Conservation (phyloP, 1,140 invertebrate genomes). For the Caenorhabditis brenneri region DNA sequence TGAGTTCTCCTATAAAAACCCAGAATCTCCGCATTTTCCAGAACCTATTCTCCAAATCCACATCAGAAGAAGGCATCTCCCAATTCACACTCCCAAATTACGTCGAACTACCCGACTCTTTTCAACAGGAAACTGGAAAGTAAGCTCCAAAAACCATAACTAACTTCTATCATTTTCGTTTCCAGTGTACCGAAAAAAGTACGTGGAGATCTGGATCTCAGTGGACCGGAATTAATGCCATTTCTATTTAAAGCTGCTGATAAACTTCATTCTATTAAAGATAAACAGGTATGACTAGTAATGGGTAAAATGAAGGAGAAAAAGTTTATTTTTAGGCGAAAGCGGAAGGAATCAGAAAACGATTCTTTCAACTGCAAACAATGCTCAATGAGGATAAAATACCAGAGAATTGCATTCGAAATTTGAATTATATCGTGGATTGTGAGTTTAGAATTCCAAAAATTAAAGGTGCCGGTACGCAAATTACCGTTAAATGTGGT, state of each 20-base stretch:
- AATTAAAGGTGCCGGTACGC: too few species aligned
- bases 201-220: not conserved
- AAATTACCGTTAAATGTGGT: too few species aligned
- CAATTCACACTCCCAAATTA: conserved; percentile 26
- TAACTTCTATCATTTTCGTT: not conserved
- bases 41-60: not conserved
- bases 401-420: not conserved
- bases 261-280: not conserved
- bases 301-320: not conserved
- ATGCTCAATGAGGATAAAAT: not conserved
- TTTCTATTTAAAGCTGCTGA: conserved; percentile 28
- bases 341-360: not conserved
- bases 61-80: not conserved
- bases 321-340: not conserved
- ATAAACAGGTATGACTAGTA: not conserved
- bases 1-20: too few species aligned
- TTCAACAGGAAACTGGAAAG: not conserved
- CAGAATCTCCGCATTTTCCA: not conserved
- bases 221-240: not conserved
- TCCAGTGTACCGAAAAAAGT: not conserved
- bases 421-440: conserved; percentile 18
- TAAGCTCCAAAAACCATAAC: too few species aligned
- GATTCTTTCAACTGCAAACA: not conserved
- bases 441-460: not conserved
- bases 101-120: not conserved